Conservation (phyloP, 2,797 vertebrate genomes). For the Sebastes oblongus region DNA sequence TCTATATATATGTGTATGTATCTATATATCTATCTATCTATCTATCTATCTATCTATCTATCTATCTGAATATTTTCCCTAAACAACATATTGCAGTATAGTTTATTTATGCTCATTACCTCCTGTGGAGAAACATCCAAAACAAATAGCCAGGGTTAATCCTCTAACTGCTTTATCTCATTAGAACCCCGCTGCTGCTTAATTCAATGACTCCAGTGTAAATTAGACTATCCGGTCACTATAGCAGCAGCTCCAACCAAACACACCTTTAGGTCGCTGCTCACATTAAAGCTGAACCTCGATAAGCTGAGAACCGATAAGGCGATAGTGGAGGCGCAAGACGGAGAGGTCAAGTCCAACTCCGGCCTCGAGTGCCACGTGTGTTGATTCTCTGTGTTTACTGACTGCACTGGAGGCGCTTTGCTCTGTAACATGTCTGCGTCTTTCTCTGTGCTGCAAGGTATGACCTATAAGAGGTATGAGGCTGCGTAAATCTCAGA, state of each 20-base stretch:
- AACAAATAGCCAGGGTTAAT: conserved; percentile 76
- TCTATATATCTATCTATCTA: neutral
- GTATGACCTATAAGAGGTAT: neutral
- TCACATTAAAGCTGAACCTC: conserved; percentile 69
- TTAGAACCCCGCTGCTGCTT: conserved; percentile 76
- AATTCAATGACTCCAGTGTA: conserved; percentile 71
- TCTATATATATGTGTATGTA: neutral
- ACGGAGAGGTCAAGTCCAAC: conserved; percentile 78
- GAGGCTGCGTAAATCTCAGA: neutral
- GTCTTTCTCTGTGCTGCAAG: neutral
- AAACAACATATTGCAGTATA: conserved; percentile 16
- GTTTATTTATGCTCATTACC: conserved; percentile 66
- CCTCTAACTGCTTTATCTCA: conserved; percentile 72
- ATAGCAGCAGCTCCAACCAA: conserved; percentile 55
- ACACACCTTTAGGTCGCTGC: conserved; percentile 60
- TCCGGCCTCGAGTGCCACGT: conserved; percentile 42
- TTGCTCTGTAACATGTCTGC: neutral
- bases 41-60: neutral
- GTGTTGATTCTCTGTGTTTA: conserved; percentile 34
- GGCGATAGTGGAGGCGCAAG: conserved; percentile 24
- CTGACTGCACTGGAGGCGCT: neutral
- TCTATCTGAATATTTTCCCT: conserved; percentile 1
- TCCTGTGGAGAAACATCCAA: conserved; percentile 76
- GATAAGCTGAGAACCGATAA: conserved; percentile 71
- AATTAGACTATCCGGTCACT: conserved; percentile 73